Evolutionary conservation across 2,797 vertebrate species (phyloP).

Genomic region (Neosalanx taihuensis): DNA sequence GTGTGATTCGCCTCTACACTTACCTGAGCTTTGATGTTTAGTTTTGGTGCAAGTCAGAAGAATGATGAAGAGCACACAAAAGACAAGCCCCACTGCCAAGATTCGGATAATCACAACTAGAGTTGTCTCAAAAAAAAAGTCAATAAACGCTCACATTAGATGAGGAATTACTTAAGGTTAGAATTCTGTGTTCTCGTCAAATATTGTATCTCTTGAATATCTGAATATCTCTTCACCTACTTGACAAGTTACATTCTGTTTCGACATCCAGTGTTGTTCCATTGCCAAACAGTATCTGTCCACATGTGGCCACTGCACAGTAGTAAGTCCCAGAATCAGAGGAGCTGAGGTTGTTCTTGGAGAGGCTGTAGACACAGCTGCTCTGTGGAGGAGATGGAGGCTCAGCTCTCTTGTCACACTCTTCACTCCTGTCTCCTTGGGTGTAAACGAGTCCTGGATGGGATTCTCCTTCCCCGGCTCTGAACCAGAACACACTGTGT

Average conservation of each 20-base stretch:
- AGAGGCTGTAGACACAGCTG: slow-evolving; percentile 41
- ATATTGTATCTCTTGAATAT: neutral
- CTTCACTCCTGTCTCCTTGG: neutral
- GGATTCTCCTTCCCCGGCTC: slow-evolving; percentile 9
- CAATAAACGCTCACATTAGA: neutral
- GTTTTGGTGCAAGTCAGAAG: neutral
- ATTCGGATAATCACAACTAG: neutral
- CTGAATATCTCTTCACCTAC: neutral
- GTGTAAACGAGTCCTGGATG: slow-evolving; percentile 2
- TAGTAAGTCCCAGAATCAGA: slow-evolving; percentile 38
- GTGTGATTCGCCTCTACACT: neutral
- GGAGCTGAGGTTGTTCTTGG: slow-evolving; percentile 24
- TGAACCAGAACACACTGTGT: slow-evolving; percentile 30
- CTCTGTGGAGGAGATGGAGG: slow-evolving; percentile 4
- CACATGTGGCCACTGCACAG: slow-evolving; percentile 54
- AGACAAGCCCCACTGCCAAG: neutral
- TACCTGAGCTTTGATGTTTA: neutral
- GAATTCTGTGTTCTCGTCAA: neutral
- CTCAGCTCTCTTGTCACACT: slow-evolving; percentile 17
- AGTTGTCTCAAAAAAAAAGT: neutral
- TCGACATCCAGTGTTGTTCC: slow-evolving; percentile 15
- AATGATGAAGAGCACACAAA: neutral
- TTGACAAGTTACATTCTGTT: neutral
- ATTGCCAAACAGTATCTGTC: slow-evolving; percentile 47
- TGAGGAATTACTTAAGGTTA: neutral